phyloP scores from a whole-genome alignment of 2,888 invertebrate genomes.

The Troides aeacus region DNA sequence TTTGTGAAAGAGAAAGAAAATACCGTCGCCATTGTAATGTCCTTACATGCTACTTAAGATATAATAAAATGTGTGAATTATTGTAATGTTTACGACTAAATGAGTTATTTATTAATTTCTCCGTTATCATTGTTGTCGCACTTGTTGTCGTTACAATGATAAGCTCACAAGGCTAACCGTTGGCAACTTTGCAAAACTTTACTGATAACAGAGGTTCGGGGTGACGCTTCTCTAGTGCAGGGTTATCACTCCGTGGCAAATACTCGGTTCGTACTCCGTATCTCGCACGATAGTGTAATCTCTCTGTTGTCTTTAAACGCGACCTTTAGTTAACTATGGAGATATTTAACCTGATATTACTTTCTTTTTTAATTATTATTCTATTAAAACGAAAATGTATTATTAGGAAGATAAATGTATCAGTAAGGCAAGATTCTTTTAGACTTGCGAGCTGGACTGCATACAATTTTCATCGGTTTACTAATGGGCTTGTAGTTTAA shows the following conservation, averaged over 20 bases:
- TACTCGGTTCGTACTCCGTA: slow-evolving; percentile 53
- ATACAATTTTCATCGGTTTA: too few relatives aligned
- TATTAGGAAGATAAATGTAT: too few relatives aligned
- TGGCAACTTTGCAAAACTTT: slow-evolving; percentile 46
- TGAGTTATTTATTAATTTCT: slow-evolving; percentile 54
- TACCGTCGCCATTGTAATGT: neutral
- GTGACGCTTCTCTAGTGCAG: slow-evolving; percentile 59
- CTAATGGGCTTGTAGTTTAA: too few relatives aligned
- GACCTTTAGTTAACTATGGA: slow-evolving; percentile 13
- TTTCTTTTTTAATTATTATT: neutral
- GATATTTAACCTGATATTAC: slow-evolving; percentile 1
- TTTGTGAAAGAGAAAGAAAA: neutral
- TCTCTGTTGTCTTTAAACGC: slow-evolving; percentile 24
- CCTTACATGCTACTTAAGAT: neutral
- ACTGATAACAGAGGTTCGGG: slow-evolving; percentile 40
- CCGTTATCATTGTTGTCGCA: slow-evolving; percentile 54
- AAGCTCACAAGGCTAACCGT: slow-evolving; percentile 40
- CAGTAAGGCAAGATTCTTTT: too few relatives aligned
- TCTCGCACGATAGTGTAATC: slow-evolving; percentile 53
- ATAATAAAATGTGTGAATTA: slow-evolving; percentile 7
- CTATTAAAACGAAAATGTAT: too few relatives aligned
- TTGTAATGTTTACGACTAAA: slow-evolving; percentile 36
- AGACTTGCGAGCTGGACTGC: too few relatives aligned
- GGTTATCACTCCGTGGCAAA: slow-evolving; percentile 67
- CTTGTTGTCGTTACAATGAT: slow-evolving; percentile 38